These are phyloP conservation scores for Cartodere bifasciata DNA, from an alignment of 2,888 invertebrate genomes.

Conservation along the genomic window DNA sequence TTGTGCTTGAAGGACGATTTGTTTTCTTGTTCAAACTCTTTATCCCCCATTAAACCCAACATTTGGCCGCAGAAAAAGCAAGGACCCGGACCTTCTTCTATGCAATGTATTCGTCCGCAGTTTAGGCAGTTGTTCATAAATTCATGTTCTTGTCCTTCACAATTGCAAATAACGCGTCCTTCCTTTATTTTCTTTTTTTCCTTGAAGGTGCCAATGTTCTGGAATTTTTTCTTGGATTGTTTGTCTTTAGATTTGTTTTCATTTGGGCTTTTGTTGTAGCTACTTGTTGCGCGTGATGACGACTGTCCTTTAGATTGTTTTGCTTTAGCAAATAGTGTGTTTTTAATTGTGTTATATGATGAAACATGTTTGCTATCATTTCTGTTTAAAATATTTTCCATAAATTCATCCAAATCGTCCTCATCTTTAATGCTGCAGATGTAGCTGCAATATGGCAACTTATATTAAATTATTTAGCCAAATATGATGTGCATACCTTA, in stretches of 20 bases:
- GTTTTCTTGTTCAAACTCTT: too few relatives aligned
- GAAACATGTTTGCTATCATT: conserved; percentile 51
- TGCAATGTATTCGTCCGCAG: conserved; percentile 91
- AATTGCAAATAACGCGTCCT: conserved; percentile 80
- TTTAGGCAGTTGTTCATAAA: conserved; percentile 85
- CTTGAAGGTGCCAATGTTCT: conserved; percentile 22
- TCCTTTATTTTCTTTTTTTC: conserved; percentile 23
- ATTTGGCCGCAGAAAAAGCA: conserved; percentile 89
- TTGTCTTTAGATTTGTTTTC: conserved; percentile 1
- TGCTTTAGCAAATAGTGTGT: conserved; percentile 25
- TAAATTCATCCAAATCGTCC: conserved; percentile 63
- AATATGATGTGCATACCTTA: too few relatives aligned
- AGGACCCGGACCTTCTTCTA: conserved; percentile 93
- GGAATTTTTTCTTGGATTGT: conserved; percentile 24
- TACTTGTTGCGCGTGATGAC: too few relatives aligned
- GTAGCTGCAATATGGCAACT: too few relatives aligned
- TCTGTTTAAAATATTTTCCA: conserved; percentile 59
- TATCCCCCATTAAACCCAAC: not conserved
- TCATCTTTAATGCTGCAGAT: conserved; percentile 58
- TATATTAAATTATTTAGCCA: too few relatives aligned
- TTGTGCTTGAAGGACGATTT: conserved; percentile 21
- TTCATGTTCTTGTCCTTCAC: conserved; percentile 82
- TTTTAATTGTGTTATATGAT: conserved; percentile 40
- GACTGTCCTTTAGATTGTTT: too few relatives aligned
- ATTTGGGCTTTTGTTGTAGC: not conserved